Evolutionary conservation across 2,113 vertebrate genomes (phyloP).

Genomic region (Anarrhichthys ocellatus): DNA sequence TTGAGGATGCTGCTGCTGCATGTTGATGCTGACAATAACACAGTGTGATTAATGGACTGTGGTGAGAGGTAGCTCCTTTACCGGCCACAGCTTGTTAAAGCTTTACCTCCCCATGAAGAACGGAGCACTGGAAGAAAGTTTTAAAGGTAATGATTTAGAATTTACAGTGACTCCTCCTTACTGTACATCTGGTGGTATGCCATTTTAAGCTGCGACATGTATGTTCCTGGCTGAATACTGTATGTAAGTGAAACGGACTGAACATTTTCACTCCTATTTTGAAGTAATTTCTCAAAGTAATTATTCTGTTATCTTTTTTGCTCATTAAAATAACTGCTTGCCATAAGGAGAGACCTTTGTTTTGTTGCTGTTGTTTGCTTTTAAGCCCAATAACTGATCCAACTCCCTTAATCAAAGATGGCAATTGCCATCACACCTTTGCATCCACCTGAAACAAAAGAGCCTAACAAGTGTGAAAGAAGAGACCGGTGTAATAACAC

Average conservation of each 20-base stretch:
- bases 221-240: background rate
- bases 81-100: constrained; percentile 9
- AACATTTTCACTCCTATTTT: background rate
- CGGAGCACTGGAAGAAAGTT: background rate
- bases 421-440: background rate
- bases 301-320: background rate
- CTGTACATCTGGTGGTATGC: background rate
- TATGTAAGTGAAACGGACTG: background rate
- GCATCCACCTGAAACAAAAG: background rate
- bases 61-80: background rate
- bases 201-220: background rate
- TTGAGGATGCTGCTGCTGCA: constrained; percentile 23
- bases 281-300: background rate
- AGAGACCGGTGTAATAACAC: constrained; percentile 6
- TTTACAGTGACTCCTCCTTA: background rate
- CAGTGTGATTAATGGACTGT: constrained; percentile 41
- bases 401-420: background rate
- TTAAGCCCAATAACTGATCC: background rate
- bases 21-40: constrained; percentile 33
- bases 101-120: constrained; percentile 14
- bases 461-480: background rate
- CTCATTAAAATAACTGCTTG: background rate
- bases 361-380: background rate
- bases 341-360: too few species aligned
- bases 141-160: constrained; percentile 5